These are phyloP conservation scores for Ptilodon capucinus DNA, from an alignment of 2,888 invertebrate species.

Conservation along the genomic window DNA sequence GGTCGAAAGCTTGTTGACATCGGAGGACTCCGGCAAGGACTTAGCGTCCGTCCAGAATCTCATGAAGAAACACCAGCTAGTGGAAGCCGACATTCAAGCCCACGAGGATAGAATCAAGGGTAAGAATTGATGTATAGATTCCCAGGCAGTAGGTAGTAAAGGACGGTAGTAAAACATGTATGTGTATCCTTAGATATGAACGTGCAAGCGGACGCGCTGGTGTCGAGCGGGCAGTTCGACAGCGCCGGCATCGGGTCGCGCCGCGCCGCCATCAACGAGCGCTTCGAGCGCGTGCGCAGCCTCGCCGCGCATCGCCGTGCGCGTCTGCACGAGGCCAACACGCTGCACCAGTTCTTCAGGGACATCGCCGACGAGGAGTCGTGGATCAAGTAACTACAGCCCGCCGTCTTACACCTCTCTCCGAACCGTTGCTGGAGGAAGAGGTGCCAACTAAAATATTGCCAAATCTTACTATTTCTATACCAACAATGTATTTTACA, in stretches of 20 bases:
- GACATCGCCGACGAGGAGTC: constrained; percentile 99
- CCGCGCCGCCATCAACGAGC: constrained; percentile 97
- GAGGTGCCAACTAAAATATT: constrained; percentile 5
- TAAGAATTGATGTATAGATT: too few species aligned
- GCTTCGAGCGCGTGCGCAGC: constrained; percentile 96
- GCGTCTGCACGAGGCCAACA: constrained; percentile 97
- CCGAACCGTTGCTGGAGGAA: constrained; percentile 1
- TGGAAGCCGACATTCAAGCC: constrained; percentile 98
- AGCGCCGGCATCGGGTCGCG: constrained; percentile 97
- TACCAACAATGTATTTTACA: constrained; percentile 36
- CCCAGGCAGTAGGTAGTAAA: too few species aligned
- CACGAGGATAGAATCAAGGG: constrained; percentile 97
- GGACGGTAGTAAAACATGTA: too few species aligned
- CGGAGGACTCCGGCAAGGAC: constrained; percentile 99
- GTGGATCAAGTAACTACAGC: constrained; percentile 92
- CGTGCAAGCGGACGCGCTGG: constrained; percentile 96
- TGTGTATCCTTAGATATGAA: constrained; percentile 88
- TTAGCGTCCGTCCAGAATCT: constrained; percentile 99
- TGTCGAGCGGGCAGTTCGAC: constrained; percentile 98
- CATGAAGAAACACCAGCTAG: constrained; percentile 98
- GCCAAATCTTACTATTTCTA: background rate
- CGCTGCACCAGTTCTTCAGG: constrained; percentile 99
- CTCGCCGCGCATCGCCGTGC: constrained; percentile 96
- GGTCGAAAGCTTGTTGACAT: constrained; percentile 96
- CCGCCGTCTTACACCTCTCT: too few species aligned